A percentile compares a stretch with the other conserved stretches of the same genome.
phyloP scores from a whole-genome alignment of 2,113 vertebrate species.

The Ochotona princeps region DNA sequence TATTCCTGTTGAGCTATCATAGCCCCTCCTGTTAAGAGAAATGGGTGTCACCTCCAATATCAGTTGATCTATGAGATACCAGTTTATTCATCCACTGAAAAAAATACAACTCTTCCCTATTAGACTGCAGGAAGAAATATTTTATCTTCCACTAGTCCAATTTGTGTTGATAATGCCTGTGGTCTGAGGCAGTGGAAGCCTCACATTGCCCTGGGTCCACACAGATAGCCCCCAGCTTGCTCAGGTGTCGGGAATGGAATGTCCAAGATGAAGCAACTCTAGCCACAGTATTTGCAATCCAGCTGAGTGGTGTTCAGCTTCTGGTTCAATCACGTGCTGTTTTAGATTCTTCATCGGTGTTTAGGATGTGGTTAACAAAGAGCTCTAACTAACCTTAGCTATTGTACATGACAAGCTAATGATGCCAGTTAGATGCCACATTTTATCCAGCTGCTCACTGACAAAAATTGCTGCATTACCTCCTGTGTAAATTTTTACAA shows the following conservation, averaged over 20 bases:
- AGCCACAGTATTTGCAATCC: not conserved
- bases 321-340: rapidly evolving
- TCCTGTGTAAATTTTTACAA: constrained; percentile 23
- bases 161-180: not conserved
- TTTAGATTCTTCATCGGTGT: not conserved
- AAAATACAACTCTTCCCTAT: not conserved
- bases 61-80: not conserved
- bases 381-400: not conserved
- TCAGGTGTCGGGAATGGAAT: rapidly evolving
- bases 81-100: not conserved
- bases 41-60: not conserved
- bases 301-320: not conserved
- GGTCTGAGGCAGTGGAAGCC: not conserved
- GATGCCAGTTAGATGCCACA: not conserved
- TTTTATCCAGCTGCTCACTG: not conserved
- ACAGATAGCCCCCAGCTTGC: not conserved
- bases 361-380: not conserved
- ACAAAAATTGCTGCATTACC: not conserved
- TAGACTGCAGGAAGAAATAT: not conserved
- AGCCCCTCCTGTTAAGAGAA: not conserved
- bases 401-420: not conserved
- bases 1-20: not conserved
- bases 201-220: not conserved
- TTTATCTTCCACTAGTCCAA: not conserved
- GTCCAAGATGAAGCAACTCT: not conserved